Base-by-base conservation (phyloP, 2,888 invertebrate species). In the Aromia moschata region DNA sequence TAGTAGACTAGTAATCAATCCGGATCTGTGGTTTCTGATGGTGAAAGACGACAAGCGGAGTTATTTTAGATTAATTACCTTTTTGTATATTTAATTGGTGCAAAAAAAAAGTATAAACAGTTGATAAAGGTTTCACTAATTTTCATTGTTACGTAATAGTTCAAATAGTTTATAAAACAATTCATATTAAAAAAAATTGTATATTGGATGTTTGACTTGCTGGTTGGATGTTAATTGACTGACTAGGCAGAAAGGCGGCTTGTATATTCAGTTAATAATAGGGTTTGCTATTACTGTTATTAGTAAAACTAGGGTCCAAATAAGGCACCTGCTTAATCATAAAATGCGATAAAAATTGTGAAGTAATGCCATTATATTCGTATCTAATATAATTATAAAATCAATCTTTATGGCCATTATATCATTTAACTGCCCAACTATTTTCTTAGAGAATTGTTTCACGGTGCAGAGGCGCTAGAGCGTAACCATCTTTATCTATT, bases 251-350 rank as follows among this genome's bases (percentile, higher is more conserved):
- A 52, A 52, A 52, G 52, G 52, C 40, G 41, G 41, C 52, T 41
- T 31, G 30, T 40, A 47, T 43, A 58, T 54, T 54, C 53, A 37
- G 54, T 58, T 58, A 58, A 58, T 58, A 54, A 52, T 47, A 58
- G 58, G 58, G 58, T 58, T 58, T 58, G 54, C 46, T 53, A 54
- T 58, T 58, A 58, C 58, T 40, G 37, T 47, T 58, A 45, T 58
- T 49, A 46, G 53, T 53, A 58, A 54, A 58, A 54, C 47, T 47
- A 46, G 58, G 41, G 45, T 46, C 58, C 58, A 58, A 58, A 58
- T 58, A 58, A 37, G 58, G 58, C 44, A 49, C 53, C 58, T 58
- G 47, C 58, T 44, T 58, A 54, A 58, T 58, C 54, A 53, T 31
- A 43, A 54, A 46, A 33, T 36, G 11, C 11, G 37, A 46, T n/a